Conservation (phyloP, 2,888 invertebrate genomes). For the Ectemnius lituratus region DNA sequence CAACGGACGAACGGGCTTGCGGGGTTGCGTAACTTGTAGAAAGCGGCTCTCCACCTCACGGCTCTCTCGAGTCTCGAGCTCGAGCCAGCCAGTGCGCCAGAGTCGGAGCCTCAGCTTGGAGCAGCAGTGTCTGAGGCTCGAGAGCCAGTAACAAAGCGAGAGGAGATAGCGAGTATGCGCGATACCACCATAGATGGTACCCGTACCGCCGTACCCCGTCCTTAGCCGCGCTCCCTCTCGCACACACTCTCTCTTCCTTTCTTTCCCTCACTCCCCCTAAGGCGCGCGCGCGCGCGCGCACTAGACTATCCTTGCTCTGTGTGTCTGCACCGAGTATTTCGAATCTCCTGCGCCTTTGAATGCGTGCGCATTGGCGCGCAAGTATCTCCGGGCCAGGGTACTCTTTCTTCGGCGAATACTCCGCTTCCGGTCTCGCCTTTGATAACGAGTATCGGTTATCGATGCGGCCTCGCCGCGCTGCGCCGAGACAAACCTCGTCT, state of each 20-base stretch:
- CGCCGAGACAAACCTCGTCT: slow-evolving; percentile 26
- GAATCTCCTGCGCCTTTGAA: slow-evolving; percentile 56
- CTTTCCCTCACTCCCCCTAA: too few relatives aligned
- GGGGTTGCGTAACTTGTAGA: slow-evolving; percentile 74
- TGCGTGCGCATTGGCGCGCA: slow-evolving; percentile 20
- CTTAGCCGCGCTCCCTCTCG: too few relatives aligned
- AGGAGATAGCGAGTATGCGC: slow-evolving; percentile 15
- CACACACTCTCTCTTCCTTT: too few relatives aligned
- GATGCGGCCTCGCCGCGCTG: slow-evolving; percentile 36
- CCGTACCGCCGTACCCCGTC: slow-evolving; percentile 48
- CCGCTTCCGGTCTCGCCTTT: slow-evolving; percentile 60
- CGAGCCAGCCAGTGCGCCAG: slow-evolving; percentile 18
- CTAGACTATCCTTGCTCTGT: slow-evolving; percentile 35
- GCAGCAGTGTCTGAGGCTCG: slow-evolving; percentile 1
- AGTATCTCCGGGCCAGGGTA: slow-evolving; percentile 31
- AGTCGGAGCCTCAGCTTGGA: neutral
- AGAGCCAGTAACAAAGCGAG: slow-evolving; percentile 22
- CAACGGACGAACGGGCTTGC: slow-evolving; percentile 70
- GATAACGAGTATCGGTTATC: slow-evolving; percentile 63
- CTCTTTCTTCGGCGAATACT: slow-evolving; percentile 44
- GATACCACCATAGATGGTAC: slow-evolving; percentile 36
- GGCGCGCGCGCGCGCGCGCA: too few relatives aligned
- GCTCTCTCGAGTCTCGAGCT: slow-evolving; percentile 1
- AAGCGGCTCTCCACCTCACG: slow-evolving; percentile 60
- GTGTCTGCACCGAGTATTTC: slow-evolving; percentile 49